Conservation (phyloP, 2,888 invertebrate species). For the Monopis laevigella region DNA sequence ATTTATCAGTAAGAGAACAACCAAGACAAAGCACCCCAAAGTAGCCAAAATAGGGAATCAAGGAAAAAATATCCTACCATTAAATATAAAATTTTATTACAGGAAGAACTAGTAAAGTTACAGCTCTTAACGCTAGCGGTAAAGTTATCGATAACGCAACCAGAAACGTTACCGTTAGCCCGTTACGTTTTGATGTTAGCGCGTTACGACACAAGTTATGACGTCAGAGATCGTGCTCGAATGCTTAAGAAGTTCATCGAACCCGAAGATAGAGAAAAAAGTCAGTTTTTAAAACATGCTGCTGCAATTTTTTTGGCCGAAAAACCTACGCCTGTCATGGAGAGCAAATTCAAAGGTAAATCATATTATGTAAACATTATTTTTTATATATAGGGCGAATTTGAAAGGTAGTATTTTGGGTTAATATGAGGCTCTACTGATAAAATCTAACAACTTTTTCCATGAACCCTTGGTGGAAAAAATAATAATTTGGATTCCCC, state of each 20-base stretch:
- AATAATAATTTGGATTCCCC: no score
- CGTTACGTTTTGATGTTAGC: conserved; percentile 95
- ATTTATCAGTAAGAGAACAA: no score
- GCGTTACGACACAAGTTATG: conserved; percentile 97
- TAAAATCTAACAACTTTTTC: no score
- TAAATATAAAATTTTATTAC: conserved; percentile 23
- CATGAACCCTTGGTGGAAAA: no score
- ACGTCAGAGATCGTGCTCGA: conserved; percentile 94
- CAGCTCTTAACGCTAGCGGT: conserved; percentile 95
- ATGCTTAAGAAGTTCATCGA: conserved; percentile 76
- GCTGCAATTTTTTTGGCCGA: conserved; percentile 87
- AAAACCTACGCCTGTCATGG: conserved; percentile 93
- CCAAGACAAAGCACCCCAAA: no score
- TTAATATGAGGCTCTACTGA: no score
- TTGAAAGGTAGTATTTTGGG: no score
- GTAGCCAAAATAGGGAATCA: no score
- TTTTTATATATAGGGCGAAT: no score
- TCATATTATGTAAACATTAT: no score
- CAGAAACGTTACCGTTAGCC: conserved; percentile 85
- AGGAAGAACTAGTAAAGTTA: conserved; percentile 95
- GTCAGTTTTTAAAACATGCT: conserved; percentile 73
- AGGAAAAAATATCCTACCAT: no score
- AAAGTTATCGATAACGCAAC: conserved; percentile 88
- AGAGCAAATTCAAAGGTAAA: conserved; percentile 84
- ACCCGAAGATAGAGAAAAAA: conserved; percentile 27